Conservation (phyloP, 2,113 vertebrate species). For the Calypte anna region DNA sequence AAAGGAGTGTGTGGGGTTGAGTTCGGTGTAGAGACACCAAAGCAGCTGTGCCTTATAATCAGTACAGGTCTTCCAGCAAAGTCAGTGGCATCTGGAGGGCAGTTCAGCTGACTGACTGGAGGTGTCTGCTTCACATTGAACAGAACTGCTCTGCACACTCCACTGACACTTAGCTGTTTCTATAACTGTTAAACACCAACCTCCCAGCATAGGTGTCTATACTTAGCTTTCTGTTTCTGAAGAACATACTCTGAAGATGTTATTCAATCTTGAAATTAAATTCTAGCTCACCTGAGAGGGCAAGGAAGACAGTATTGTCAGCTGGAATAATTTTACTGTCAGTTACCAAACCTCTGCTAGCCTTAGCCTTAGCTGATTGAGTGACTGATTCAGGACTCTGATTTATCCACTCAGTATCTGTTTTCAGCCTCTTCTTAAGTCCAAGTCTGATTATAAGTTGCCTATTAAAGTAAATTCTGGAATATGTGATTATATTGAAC, state of each 20-base stretch:
- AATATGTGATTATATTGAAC: not conserved
- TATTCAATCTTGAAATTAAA: not conserved
- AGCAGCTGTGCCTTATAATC: rapidly evolving
- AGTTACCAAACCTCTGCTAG: not conserved
- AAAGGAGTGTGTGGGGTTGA: not conserved
- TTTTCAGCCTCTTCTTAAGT: not conserved
- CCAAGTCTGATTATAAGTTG: not conserved
- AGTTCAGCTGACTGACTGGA: not conserved
- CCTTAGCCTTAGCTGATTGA: not conserved
- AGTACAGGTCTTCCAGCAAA: not conserved
- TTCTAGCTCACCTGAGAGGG: not conserved
- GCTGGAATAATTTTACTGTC: not conserved
- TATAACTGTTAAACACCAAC: not conserved
- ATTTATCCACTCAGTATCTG: not conserved
- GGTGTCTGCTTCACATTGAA: not conserved
- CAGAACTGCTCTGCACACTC: not conserved
- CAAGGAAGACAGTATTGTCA: not conserved
- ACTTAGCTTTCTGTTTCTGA: not conserved
- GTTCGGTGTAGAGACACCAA: not conserved
- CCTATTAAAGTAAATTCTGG: not conserved
- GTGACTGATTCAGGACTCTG: not conserved
- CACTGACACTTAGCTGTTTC: not conserved
- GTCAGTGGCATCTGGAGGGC: not conserved
- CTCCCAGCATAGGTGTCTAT: not conserved
- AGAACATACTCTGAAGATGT: not conserved